Evolutionary conservation across 1,140 invertebrate species (phyloP).

Genomic region (Meteorus sp.): DNA sequence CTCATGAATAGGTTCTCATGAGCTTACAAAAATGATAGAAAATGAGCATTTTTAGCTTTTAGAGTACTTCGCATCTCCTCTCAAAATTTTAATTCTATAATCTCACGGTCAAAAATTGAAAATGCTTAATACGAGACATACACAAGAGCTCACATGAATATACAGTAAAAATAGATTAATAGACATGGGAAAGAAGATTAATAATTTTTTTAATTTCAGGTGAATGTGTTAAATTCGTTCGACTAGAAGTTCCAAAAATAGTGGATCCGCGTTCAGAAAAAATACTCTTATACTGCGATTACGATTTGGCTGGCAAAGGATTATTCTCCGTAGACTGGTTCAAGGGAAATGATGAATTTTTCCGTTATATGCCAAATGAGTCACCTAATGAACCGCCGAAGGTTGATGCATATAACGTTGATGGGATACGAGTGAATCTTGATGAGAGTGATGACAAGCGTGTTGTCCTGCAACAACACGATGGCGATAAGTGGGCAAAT

Average conservation of each 20-base stretch:
- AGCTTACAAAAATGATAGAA: too few species aligned
- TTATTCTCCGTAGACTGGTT: conserved; percentile 71
- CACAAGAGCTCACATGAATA: too few species aligned
- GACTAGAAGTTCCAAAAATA: conserved; percentile 45
- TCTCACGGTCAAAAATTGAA: too few species aligned
- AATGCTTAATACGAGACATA: too few species aligned
- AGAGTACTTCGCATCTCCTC: too few species aligned
- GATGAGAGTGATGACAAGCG: conserved; percentile 43
- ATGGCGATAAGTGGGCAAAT: conserved; percentile 31
- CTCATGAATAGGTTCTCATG: too few species aligned
- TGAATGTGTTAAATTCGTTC: conserved; percentile 34
- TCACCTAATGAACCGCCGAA: conserved; percentile 47
- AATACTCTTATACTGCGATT: conserved; percentile 60
- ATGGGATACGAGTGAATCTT: conserved; percentile 80
- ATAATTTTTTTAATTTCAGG: conserved; percentile 32
- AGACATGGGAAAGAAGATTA: too few species aligned
- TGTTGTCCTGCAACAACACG: conserved; percentile 43
- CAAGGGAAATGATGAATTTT: conserved; percentile 67
- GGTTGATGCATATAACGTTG: conserved; percentile 62
- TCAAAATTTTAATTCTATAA: too few species aligned
- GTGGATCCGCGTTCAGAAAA: conserved; percentile 48
- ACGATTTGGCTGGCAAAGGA: conserved; percentile 56
- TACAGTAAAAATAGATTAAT: too few species aligned
- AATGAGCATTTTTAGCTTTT: too few species aligned
- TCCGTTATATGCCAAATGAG: conserved; percentile 61